Evolutionary conservation across 2,797 vertebrate genomes (phyloP).

Genomic region (Eupleurogrammus muticus): DNA sequence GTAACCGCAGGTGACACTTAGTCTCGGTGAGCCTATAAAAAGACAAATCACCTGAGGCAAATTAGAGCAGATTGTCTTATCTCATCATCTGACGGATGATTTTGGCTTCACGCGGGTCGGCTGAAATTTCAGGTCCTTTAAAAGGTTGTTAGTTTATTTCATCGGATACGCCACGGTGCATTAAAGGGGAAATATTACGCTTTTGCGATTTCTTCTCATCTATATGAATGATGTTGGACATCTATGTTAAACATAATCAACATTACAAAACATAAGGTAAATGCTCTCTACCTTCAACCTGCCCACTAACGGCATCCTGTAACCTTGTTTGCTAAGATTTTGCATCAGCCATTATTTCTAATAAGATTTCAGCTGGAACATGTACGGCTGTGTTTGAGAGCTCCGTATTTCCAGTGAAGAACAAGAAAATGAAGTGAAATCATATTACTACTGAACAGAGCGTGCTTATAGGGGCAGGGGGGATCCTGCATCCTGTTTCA

Average conservation of each 20-base stretch:
- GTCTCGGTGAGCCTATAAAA: constrained; percentile 7
- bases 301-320: no score
- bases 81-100: background rate
- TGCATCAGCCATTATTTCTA: background rate
- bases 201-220: no score
- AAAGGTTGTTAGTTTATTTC: background rate
- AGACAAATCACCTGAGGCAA: background rate
- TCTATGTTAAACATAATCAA: no score
- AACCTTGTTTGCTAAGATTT: no score
- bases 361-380: no score
- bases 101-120: background rate
- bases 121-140: background rate
- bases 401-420: background rate
- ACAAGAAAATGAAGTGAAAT: background rate
- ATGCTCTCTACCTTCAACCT: no score
- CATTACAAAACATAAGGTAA: no score
- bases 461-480: no score
- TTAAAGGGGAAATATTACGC: no score
- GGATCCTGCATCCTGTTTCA: no score
- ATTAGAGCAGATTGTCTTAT: background rate
- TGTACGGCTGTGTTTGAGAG: background rate
- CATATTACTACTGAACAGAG: no score
- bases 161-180: background rate
- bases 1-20: background rate
- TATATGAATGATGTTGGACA: no score